A percentile compares a stretch with the other conserved stretches of the same genome.
These are phyloP conservation scores for Aramus guarauna DNA, from an alignment of 2,113 vertebrate genomes.

Conservation along the genomic window DNA sequence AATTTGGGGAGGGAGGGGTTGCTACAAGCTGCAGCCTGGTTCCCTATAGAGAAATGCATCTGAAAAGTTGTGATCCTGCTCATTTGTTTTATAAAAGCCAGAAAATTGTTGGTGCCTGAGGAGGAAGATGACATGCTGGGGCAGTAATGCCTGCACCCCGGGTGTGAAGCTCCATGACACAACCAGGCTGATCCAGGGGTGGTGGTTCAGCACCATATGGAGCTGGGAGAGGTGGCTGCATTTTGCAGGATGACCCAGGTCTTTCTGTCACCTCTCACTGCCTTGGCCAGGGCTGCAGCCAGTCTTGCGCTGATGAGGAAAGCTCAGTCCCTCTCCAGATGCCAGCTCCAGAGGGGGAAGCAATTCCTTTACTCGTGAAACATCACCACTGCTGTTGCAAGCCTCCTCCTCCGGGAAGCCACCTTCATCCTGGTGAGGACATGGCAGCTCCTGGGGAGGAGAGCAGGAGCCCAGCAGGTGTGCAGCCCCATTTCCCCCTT, in stretches of 20 bases:
- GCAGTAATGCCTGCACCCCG: not conserved
- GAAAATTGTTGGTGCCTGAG: not conserved
- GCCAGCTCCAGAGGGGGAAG: not conserved
- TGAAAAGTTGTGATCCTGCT: not conserved
- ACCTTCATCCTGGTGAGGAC: no score
- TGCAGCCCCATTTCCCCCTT: accelerated
- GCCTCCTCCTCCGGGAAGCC: not conserved
- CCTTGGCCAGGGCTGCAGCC: not conserved
- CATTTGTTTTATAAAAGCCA: not conserved
- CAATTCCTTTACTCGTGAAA: not conserved
- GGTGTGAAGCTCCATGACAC: accelerated
- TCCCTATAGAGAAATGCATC: not conserved
- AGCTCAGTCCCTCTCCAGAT: not conserved
- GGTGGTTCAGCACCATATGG: no score
- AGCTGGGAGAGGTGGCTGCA: not conserved
- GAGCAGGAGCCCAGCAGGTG: not conserved
- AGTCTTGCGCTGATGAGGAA: not conserved
- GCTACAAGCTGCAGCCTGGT: not conserved
- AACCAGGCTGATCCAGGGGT: not conserved
- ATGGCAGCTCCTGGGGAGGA: not conserved
- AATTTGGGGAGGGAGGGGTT: not conserved
- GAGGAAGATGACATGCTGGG: not conserved
- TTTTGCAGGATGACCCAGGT: not conserved
- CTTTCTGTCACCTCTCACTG: not conserved
- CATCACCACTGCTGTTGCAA: not conserved